Evolutionary conservation across 2,797 vertebrate species (phyloP), one percentile per base, ranked within the genome.

Genomic region (Chiroxiphia lanceolata): DNA sequence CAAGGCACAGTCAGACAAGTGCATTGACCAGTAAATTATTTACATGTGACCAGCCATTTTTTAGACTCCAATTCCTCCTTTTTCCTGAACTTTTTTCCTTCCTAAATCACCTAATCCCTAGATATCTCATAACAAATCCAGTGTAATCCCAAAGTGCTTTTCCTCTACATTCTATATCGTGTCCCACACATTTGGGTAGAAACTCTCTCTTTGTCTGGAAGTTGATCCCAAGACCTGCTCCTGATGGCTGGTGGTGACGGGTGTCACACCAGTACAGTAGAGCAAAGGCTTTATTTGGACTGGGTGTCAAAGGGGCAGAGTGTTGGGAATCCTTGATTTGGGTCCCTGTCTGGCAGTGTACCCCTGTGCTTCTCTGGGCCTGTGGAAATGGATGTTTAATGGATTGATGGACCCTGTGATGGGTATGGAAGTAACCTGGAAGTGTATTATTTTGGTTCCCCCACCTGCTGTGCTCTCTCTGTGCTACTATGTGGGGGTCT

Each of bases 231-330:
- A 42, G 42, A 25, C 6, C 12, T 48, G 25, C 3, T 40, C 16
- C 15, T 71, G 13, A 25, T 44, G 13, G 10, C 10, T 68, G 53
- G 42, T 17, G 14, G 10, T n/a, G 45, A 17, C 48, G 14, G 6
- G 1, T 57, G 23, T 63, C 34, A 48, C 31, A 68, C 16, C 4
- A 15, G 4, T 11, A 21, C 3, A 25, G 10, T 12, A 15, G 3
- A 10, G 4, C 13, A 40, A 59, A 72, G 54, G 22, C 4, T 64
- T 69, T 42, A 7, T 23, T 27, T 42, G 15, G 25, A 11, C 8
- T n/a, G 61, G 6, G 10, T 6, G 9, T 16, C 3, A 3, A 16
- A 13, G 11, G 13, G 4, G 4, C 19, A 45, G 10, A 5, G 1
- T 33, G 19, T 25, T 47, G 3, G 5, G 17, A 74, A 10, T 45